These are phyloP conservation scores for Limnodromus scolopaceus DNA, from an alignment of 2,797 vertebrate species.

Conservation along the genomic window DNA sequence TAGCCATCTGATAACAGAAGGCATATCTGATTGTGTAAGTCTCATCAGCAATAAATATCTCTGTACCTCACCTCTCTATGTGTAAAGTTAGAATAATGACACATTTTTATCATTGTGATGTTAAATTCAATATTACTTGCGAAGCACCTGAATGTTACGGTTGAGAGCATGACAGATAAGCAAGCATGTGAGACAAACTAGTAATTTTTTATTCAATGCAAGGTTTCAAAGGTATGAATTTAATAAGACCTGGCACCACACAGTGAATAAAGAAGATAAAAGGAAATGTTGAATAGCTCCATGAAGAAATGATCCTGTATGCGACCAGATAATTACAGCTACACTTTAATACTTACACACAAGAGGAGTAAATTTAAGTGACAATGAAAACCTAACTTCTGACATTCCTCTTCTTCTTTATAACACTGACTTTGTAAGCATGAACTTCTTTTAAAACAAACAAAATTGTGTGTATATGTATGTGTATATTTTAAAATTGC, in stretches of 20 bases:
- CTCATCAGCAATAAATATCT: neutral
- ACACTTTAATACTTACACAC: neutral
- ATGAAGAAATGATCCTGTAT: neutral
- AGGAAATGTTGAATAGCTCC: conserved; percentile 38
- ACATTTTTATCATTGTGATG: conserved; percentile 24
- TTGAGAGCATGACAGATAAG: conserved; percentile 43
- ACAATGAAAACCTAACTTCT: neutral
- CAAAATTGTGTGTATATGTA: neutral
- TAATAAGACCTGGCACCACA: conserved; percentile 29
- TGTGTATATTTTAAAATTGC: neutral
- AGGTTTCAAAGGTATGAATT: conserved; percentile 31
- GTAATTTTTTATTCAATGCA: conserved; percentile 45
- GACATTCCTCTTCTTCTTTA: neutral
- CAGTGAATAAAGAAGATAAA: conserved; percentile 33
- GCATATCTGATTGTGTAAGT: neutral
- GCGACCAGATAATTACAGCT: conserved; percentile 40
- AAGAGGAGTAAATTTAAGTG: neutral
- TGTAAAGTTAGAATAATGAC: neutral
- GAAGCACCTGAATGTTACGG: neutral
- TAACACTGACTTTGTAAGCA: neutral
- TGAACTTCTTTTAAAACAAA: neutral
- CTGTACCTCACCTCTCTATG: neutral
- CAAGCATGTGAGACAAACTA: conserved; percentile 40
- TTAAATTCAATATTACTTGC: conserved; percentile 30
- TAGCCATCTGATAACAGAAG: neutral